Conservation (phyloP, 1,140 invertebrate species). For the Eufriesea mexicana region DNA sequence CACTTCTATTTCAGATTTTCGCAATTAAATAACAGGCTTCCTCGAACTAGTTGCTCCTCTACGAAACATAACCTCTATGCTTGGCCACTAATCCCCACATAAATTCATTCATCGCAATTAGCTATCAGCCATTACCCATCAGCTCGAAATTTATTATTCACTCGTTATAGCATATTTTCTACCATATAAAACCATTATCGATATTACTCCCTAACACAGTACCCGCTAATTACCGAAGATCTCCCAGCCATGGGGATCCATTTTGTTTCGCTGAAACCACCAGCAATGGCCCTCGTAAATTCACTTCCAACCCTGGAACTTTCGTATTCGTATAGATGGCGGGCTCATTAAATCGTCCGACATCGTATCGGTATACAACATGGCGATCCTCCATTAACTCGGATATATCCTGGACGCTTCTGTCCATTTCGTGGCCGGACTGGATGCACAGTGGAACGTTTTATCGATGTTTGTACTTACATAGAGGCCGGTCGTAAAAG, state of each 20-base stretch:
- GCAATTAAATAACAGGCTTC: too few relatives aligned
- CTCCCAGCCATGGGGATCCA: not conserved
- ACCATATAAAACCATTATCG: too few relatives aligned
- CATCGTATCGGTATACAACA: not conserved
- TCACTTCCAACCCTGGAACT: not conserved
- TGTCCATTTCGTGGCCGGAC: too few relatives aligned
- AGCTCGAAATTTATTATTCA: too few relatives aligned
- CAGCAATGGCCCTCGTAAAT: not conserved
- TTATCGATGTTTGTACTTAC: slow-evolving; percentile 14
- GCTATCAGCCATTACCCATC: too few relatives aligned
- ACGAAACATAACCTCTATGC: too few relatives aligned
- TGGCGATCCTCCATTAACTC: not conserved
- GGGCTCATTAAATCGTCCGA: not conserved
- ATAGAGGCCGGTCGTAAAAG: not conserved
- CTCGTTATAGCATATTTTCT: not conserved
- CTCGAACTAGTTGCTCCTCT: too few relatives aligned
- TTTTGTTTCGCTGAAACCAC: not conserved
- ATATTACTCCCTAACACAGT: not conserved
- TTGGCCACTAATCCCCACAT: too few relatives aligned
- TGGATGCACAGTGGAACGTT: not conserved
- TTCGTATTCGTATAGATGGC: not conserved
- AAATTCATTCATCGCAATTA: too few relatives aligned
- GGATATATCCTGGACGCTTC: not conserved
- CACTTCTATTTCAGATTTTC: too few relatives aligned
- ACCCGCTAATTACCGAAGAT: not conserved